These are phyloP conservation scores for Phrynosoma platyrhinos DNA, from an alignment of 2,113 vertebrate genomes.

Conservation along the genomic window DNA sequence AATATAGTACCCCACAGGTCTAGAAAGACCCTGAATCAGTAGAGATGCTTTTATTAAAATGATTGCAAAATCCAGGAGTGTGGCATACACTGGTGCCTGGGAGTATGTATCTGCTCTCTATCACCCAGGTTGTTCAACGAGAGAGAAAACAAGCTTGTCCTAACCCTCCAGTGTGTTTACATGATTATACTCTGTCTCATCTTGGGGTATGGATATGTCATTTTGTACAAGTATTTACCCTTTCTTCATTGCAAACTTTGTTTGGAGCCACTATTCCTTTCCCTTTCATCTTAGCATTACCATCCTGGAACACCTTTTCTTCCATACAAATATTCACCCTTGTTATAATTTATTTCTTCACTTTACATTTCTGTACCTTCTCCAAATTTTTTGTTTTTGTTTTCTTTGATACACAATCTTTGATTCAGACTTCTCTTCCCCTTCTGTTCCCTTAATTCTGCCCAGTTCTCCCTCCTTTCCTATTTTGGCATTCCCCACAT, in stretches of 20 bases:
- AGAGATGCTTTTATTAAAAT: slow-evolving; percentile 6
- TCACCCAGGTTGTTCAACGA: neutral
- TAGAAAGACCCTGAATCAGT: slow-evolving; percentile 43
- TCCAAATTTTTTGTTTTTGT: neutral
- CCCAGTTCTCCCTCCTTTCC: neutral
- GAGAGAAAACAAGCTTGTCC: no score
- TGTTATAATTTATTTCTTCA: neutral
- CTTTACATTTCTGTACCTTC: neutral
- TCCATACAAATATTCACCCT: neutral
- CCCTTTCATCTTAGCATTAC: no score
- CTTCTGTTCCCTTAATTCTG: neutral
- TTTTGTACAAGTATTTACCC: no score
- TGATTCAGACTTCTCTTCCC: neutral
- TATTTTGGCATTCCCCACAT: neutral
- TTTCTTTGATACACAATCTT: neutral
- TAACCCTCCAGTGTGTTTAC: neutral
- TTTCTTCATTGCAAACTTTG: neutral
- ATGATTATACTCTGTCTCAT: neutral
- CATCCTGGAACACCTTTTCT: neutral
- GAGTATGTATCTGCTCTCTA: neutral
- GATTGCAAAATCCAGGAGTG: neutral
- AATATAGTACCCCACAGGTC: neutral
- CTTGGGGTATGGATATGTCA: neutral
- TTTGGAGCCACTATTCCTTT: neutral
- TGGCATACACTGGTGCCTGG: neutral